Conservation (phyloP, 2,888 invertebrate genomes). For the Hipparchia semele region DNA sequence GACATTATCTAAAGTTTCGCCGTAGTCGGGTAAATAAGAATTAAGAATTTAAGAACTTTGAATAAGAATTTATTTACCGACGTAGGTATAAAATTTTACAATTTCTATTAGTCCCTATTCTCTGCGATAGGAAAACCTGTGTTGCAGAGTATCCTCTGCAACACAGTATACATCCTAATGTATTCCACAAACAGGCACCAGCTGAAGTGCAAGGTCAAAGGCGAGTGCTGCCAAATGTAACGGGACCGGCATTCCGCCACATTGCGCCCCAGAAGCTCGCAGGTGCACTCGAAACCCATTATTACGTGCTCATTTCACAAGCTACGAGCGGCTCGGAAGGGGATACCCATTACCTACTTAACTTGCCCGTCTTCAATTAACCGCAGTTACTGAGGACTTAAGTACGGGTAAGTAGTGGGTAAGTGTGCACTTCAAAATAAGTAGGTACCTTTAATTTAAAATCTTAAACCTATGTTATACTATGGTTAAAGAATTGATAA, state of each 20-base stretch:
- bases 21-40: no score
- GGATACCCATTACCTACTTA: background rate
- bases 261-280: slow-evolving; percentile 35
- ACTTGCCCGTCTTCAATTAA: slow-evolving; percentile 15
- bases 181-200: background rate
- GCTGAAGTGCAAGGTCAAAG: slow-evolving; percentile 24
- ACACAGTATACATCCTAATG: background rate
- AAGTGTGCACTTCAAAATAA: background rate
- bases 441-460: no score
- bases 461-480: no score
- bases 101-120: no score
- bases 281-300: slow-evolving; percentile 34
- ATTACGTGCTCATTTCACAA: slow-evolving; percentile 22
- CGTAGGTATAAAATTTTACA: no score
- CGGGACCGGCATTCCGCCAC: slow-evolving; percentile 34
- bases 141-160: no score
- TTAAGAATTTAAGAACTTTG: no score
- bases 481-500: no score
- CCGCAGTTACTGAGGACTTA: slow-evolving; percentile 12
- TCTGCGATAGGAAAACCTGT: no score
- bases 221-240: slow-evolving; percentile 32
- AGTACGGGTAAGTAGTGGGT: slow-evolving; percentile 13
- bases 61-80: no score
- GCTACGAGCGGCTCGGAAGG: background rate
- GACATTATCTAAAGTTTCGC: no score